These are phyloP conservation scores for Sorex fumeus DNA, from an alignment of 2,113 vertebrate genomes.

Conservation along the genomic window DNA sequence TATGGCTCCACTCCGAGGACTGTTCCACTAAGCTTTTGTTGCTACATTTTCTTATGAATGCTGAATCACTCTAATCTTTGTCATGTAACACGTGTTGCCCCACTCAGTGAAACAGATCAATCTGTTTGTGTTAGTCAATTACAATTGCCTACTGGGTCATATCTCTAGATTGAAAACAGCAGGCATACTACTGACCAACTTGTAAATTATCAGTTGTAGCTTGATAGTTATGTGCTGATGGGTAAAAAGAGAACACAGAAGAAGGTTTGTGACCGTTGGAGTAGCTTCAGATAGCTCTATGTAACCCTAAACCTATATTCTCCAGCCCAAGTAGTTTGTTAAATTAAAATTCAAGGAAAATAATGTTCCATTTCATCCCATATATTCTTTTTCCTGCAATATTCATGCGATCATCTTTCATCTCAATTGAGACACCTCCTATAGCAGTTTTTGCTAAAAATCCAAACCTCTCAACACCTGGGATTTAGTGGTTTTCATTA, in stretches of 20 bases:
- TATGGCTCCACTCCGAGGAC: slow-evolving; percentile 84
- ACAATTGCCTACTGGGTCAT: slow-evolving; percentile 78
- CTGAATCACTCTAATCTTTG: slow-evolving; percentile 86
- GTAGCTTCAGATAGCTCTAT: neutral
- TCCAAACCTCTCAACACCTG: neutral
- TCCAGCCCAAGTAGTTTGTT: neutral
- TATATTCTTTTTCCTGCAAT: neutral
- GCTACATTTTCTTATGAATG: slow-evolving; percentile 86
- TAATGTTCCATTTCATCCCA: neutral
- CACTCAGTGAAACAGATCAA: slow-evolving; percentile 83
- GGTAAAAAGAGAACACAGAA: slow-evolving; percentile 28
- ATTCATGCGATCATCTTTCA: neutral
- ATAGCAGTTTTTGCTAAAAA: neutral
- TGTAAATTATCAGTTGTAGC: slow-evolving; percentile 68
- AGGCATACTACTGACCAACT: slow-evolving; percentile 31
- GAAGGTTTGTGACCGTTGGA: slow-evolving; percentile 1
- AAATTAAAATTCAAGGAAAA: slow-evolving; percentile 37
- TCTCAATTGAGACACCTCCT: slow-evolving; percentile 26
- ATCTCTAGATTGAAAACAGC: slow-evolving; percentile 77
- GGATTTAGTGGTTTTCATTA: neutral
- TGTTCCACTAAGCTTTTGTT: slow-evolving; percentile 86
- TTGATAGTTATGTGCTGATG: slow-evolving; percentile 34
- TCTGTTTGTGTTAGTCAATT: slow-evolving; percentile 74
- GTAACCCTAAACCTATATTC: slow-evolving; percentile 48
- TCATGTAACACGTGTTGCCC: slow-evolving; percentile 73